A percentile compares a stretch with the other conserved stretches of the same genome.
Evolutionary conservation across 2,113 vertebrate genomes (phyloP).

Genomic region (Xenopus laevis): DNA sequence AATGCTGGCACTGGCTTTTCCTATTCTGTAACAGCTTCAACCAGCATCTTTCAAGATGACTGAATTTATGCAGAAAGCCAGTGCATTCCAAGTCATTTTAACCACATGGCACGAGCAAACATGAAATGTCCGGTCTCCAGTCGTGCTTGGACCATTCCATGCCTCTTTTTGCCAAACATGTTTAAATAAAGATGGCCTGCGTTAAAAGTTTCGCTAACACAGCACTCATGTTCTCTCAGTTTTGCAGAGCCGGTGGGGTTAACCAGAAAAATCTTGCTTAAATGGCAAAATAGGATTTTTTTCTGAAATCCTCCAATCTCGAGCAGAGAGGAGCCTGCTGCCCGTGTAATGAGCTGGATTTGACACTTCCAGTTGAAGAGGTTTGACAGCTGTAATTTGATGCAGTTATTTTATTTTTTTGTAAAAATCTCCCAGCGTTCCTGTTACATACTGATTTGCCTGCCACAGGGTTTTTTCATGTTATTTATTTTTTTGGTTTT

Average conservation of each 20-base stretch:
- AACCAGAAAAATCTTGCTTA: conserved; percentile 26
- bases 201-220: background rate
- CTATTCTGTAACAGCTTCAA: background rate
- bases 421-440: conserved; percentile 29
- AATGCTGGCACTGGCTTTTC: background rate
- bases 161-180: background rate
- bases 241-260: conserved; percentile 8
- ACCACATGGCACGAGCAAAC: background rate
- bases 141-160: background rate
- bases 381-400: conserved; percentile 43
- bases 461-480: conserved; percentile 16
- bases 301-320: conserved; percentile 14
- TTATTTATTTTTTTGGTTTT: conserved; percentile 22
- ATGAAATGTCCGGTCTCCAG: too few relatives aligned
- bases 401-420: conserved; percentile 43
- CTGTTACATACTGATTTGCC: conserved; percentile 33
- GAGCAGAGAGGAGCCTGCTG: conserved; percentile 33
- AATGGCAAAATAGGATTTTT: conserved; percentile 29
- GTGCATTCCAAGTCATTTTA: conserved; percentile 27
- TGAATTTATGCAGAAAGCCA: conserved; percentile 29
- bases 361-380: conserved; percentile 40
- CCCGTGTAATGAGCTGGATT: conserved; percentile 41
- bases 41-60: conserved; percentile 14
- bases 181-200: background rate
- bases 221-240: too few relatives aligned